Conservation (phyloP, 2,797 vertebrate genomes). For the Zalophus californianus region DNA sequence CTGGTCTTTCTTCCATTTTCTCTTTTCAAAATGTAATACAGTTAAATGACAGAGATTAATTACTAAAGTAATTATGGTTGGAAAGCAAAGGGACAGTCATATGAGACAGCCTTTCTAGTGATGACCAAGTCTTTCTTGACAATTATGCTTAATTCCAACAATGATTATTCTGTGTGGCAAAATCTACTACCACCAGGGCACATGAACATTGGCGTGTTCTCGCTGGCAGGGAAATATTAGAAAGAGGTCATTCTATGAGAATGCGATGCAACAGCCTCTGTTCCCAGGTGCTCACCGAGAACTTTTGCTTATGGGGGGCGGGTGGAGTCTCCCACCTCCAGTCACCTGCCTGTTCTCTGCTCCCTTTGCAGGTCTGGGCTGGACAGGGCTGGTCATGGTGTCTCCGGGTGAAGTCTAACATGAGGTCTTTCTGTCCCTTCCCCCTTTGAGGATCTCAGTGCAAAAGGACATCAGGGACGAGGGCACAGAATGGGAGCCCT, state of each 20-base stretch:
- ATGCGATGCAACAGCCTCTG: conserved; percentile 52
- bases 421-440: rapidly evolving
- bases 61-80: conserved; percentile 90
- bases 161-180: conserved; percentile 86
- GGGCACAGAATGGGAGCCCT: background rate
- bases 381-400: rapidly evolving
- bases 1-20: conserved; percentile 90
- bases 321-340: conserved; percentile 11
- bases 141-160: conserved; percentile 88
- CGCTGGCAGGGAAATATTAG: conserved; percentile 79
- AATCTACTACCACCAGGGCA: conserved; percentile 86
- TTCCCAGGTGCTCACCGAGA: conserved; percentile 60
- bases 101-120: conserved; percentile 86
- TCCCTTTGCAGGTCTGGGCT: conserved; percentile 32
- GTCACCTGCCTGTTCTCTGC: conserved; percentile 33
- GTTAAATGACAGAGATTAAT: conserved; percentile 93
- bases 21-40: conserved; percentile 91
- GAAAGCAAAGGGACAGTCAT: conserved; percentile 90
- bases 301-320: conserved; percentile 65
- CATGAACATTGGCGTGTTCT: conserved; percentile 75
- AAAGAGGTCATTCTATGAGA: conserved; percentile 83
- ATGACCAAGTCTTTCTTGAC: conserved; percentile 90
- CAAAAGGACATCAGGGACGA: background rate
- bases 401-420: rapidly evolving
- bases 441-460: background rate